These are phyloP conservation scores for Leucopsar rothschildi DNA, from an alignment of 2,113 vertebrate genomes.

Conservation along the genomic window DNA sequence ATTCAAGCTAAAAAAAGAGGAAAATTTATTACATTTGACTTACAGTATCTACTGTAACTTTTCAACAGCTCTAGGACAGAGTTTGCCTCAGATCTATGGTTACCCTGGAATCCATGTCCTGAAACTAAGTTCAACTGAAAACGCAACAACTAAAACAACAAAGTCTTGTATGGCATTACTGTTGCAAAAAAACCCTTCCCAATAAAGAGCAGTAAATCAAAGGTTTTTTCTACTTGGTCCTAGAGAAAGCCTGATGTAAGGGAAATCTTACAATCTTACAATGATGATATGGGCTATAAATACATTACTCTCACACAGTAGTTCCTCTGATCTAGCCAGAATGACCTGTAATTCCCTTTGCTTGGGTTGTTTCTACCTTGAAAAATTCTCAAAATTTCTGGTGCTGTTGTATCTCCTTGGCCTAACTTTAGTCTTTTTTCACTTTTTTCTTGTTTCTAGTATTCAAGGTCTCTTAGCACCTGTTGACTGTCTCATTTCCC, in stretches of 20 bases:
- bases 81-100: neutral
- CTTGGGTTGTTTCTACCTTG: neutral
- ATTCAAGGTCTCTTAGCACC: conserved; percentile 60
- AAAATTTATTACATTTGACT: neutral
- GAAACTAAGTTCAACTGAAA: neutral
- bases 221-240: neutral
- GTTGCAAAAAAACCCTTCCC: neutral
- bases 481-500: conserved; percentile 67
- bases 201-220: neutral
- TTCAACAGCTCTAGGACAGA: neutral
- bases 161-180: neutral
- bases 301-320: neutral
- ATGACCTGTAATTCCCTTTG: neutral
- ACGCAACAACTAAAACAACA: neutral
- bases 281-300: neutral
- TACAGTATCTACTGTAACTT: neutral
- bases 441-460: conserved; percentile 23
- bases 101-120: neutral
- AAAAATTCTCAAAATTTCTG: neutral
- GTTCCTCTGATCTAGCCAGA: neutral
- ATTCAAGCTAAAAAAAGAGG: neutral
- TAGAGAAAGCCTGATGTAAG: neutral
- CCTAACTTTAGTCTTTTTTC: neutral
- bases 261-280: neutral
- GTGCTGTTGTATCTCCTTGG: neutral